phyloP scores from a whole-genome alignment of 2,888 invertebrate species.

The Notodonta dromedarius region DNA sequence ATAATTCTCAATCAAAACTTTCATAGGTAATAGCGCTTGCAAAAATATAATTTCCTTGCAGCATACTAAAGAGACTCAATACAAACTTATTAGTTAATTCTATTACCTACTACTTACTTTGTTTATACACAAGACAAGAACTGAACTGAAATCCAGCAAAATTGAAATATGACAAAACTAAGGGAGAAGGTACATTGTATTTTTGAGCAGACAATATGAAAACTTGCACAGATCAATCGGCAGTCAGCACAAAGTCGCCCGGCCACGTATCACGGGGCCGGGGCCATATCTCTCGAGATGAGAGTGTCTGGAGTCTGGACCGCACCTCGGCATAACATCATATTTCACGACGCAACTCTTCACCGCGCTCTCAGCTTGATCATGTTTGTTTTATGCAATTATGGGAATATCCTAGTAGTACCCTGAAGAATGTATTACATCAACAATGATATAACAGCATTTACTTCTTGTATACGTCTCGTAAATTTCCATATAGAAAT shows the following conservation, averaged over 20 bases:
- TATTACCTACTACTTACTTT: too few relatives aligned
- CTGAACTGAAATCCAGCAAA: not conserved
- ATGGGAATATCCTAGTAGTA: conserved; percentile 9
- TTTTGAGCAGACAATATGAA: conserved; percentile 1
- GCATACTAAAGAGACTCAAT: too few relatives aligned
- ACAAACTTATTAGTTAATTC: too few relatives aligned
- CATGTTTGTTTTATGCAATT: conserved; percentile 20
- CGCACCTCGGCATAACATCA: conserved; percentile 52
- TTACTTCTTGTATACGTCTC: too few relatives aligned
- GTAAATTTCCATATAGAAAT: too few relatives aligned
- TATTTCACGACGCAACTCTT: conserved; percentile 55
- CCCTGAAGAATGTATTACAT: too few relatives aligned
- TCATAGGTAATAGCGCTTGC: too few relatives aligned
- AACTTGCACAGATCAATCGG: conserved; percentile 5
- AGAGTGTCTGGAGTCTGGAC: conserved; percentile 40
- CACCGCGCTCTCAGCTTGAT: conserved; percentile 33
- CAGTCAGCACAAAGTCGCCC: not conserved
- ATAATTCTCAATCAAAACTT: too few relatives aligned
- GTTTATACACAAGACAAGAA: too few relatives aligned
- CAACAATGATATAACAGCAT: too few relatives aligned
- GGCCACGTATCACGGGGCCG: not conserved
- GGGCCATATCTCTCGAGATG: conserved; percentile 34
- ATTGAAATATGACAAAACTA: not conserved
- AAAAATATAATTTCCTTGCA: too few relatives aligned
- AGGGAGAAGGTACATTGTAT: not conserved